These are phyloP conservation scores for Nomada fucata DNA, from an alignment of 2,888 invertebrate species.

Conservation along the genomic window DNA sequence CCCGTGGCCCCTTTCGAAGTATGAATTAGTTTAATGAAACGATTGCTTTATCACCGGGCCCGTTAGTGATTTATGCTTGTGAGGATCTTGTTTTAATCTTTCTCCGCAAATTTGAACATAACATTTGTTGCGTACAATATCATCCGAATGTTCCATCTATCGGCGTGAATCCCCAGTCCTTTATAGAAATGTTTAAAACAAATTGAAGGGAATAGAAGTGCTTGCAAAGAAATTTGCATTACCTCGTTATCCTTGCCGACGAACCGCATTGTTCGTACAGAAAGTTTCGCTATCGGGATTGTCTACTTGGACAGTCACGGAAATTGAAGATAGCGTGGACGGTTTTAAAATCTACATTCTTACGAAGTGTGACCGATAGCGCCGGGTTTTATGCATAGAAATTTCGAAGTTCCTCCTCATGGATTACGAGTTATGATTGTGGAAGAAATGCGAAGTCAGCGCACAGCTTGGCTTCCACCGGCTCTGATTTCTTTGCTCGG, in stretches of 20 bases:
- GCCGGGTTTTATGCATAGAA: background rate
- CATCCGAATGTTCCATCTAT: too few species aligned
- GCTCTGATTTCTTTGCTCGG: slow-evolving; percentile 1
- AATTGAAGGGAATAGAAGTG: background rate
- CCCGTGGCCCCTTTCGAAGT: too few species aligned
- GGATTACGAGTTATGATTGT: slow-evolving; percentile 7
- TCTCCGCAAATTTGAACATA: too few species aligned
- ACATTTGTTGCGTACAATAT: too few species aligned
- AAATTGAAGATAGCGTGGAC: background rate
- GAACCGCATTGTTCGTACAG: slow-evolving; percentile 18
- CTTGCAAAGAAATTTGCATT: background rate
- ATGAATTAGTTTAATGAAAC: too few species aligned
- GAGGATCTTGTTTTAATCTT: too few species aligned
- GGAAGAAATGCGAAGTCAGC: slow-evolving; percentile 12
- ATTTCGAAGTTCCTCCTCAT: slow-evolving; percentile 16
- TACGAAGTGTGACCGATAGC: background rate
- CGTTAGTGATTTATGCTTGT: too few species aligned
- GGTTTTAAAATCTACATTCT: slow-evolving; percentile 21
- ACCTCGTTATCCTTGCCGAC: background rate
- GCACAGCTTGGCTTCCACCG: background rate
- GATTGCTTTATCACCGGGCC: too few species aligned
- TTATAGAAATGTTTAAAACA: background rate
- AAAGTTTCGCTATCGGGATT: slow-evolving; percentile 18
- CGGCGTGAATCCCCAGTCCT: too few species aligned
- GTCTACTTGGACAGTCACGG: background rate